Percentiles rank a stretch among this genome's conserved stretches.
Evolutionary conservation across 2,888 invertebrate genomes (phyloP).

Genomic region (Brenthis daphne): DNA sequence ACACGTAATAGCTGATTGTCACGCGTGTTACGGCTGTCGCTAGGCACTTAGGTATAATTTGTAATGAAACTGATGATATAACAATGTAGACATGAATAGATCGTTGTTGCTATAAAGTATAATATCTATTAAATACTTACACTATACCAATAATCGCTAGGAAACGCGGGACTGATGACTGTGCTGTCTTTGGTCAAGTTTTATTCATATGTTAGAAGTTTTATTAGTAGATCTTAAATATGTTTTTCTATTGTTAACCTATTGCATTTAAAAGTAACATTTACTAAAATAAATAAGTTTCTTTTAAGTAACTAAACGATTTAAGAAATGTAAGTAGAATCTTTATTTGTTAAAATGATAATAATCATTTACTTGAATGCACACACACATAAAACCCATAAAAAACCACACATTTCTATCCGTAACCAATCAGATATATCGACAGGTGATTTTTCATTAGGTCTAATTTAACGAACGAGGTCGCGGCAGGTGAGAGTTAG

Average conservation of each 20-base stretch:
- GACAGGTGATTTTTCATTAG: constrained; percentile 14
- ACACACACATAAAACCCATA: neutral
- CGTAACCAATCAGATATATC: constrained; percentile 14
- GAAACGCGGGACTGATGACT: too few species aligned
- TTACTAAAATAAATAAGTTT: neutral
- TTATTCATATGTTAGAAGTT: too few species aligned
- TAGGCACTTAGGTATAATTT: constrained; percentile 15
- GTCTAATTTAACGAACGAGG: constrained; percentile 21
- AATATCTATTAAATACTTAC: neutral
- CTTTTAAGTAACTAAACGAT: too few species aligned
- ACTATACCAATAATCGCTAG: too few species aligned
- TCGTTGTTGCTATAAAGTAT: too few species aligned
- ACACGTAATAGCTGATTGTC: constrained; percentile 25
- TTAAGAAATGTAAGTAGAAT: too few species aligned
- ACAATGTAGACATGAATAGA: neutral
- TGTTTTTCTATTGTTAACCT: neutral
- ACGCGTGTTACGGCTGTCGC: constrained; percentile 12
- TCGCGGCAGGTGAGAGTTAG: constrained; percentile 31
- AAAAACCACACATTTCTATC: neutral
- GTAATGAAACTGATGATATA: constrained; percentile 16
- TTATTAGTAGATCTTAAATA: too few species aligned
- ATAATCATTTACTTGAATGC: neutral
- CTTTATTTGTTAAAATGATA: neutral
- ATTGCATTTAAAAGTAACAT: neutral
- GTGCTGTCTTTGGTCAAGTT: too few species aligned